A percentile compares a stretch with the other conserved stretches of the same genome.
Evolutionary conservation across 2,888 invertebrate genomes (phyloP).

Genomic region (Protonemura montana): DNA sequence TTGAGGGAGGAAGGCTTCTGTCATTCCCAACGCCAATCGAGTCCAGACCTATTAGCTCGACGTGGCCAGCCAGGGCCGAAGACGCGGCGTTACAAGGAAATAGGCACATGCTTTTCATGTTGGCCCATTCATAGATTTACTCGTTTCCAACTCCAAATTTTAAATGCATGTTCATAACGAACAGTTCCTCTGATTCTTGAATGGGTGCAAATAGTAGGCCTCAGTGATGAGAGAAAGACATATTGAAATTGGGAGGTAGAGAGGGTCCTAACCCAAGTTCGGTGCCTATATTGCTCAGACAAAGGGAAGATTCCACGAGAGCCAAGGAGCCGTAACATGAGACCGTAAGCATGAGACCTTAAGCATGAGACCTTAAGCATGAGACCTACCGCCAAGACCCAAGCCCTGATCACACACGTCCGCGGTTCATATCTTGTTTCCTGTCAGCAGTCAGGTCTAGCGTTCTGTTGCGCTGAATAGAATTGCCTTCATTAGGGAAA

Average conservation of each 20-base stretch:
- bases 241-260: neutral
- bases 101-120: neutral
- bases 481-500: neutral
- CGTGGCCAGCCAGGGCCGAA: neutral
- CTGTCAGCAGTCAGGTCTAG: neutral
- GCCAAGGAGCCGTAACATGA: conserved; percentile 7
- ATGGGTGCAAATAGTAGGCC: neutral
- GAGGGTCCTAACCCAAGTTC: neutral
- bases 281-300: conserved; percentile 10
- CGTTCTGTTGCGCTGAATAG: neutral
- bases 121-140: neutral
- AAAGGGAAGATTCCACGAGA: conserved; percentile 30
- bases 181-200: neutral
- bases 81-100: neutral
- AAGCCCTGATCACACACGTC: neutral
- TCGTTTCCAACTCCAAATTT: neutral
- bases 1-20: neutral
- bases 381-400: neutral
- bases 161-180: neutral
- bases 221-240: neutral
- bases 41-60: neutral
- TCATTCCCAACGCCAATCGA: neutral
- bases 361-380: neutral
- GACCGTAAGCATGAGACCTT: neutral
- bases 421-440: neutral